These are phyloP conservation scores for Alcis repandata DNA, from an alignment of 2,888 invertebrate genomes.

Conservation along the genomic window DNA sequence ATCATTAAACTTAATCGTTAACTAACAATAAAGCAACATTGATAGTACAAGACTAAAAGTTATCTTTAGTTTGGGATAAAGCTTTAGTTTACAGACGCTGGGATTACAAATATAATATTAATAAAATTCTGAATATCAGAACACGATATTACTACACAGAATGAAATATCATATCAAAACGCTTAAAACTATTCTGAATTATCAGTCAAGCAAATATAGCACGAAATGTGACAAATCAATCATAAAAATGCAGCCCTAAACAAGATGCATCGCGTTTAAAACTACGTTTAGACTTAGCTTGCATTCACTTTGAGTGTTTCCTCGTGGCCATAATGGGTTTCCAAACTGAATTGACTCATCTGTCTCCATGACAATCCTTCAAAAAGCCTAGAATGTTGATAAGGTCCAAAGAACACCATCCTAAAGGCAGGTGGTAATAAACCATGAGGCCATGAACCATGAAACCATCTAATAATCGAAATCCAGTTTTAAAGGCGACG, in stretches of 20 bases:
- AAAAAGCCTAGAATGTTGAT: not conserved
- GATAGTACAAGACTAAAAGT: constrained; percentile 28
- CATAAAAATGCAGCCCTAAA: constrained; percentile 9
- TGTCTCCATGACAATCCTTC: too few relatives aligned
- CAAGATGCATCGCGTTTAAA: not conserved
- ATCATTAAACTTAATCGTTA: constrained; percentile 11
- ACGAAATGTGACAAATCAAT: constrained; percentile 40
- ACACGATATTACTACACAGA: constrained; percentile 5
- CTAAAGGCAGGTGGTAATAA: not conserved
- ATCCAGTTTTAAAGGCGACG: not conserved
- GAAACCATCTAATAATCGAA: not conserved
- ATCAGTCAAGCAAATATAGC: constrained; percentile 42
- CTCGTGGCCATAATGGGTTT: too few relatives aligned
- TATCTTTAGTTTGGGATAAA: constrained; percentile 54
- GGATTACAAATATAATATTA: constrained; percentile 23
- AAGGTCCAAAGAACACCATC: not conserved
- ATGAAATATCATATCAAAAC: constrained; percentile 12
- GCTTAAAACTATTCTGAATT: constrained; percentile 15
- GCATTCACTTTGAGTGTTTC: not conserved
- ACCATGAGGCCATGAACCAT: too few relatives aligned
- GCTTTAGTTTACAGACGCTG: constrained; percentile 48
- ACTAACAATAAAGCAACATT: constrained; percentile 37
- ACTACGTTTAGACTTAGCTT: not conserved
- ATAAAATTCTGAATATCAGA: constrained; percentile 6
- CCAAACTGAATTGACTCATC: too few relatives aligned